Conservation (phyloP, 2,797 vertebrate genomes). For the Scyliorhinus canicula region DNA sequence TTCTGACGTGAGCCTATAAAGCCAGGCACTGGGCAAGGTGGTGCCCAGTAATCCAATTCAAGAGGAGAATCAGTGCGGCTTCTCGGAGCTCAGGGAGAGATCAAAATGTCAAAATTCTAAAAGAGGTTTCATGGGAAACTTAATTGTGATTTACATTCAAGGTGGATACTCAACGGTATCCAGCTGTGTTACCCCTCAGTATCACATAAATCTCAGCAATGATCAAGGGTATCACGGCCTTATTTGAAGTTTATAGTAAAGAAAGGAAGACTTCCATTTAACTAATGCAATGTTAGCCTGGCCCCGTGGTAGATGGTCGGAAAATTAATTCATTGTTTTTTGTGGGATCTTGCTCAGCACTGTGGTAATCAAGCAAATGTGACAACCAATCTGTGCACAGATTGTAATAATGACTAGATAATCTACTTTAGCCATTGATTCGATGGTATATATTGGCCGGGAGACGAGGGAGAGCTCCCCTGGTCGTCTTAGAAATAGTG, state of each 20-base stretch:
- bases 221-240: neutral
- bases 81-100: neutral
- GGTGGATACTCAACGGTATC: neutral
- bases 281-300: neutral
- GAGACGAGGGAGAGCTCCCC: no score
- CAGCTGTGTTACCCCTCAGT: neutral
- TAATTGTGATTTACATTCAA: neutral
- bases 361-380: no score
- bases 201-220: neutral
- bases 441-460: no score
- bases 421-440: no score
- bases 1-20: constrained; percentile 62
- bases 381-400: no score
- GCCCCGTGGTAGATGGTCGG: neutral
- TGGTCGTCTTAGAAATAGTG: no score
- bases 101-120: neutral
- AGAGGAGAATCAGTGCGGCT: neutral
- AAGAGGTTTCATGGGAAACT: no score
- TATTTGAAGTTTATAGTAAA: neutral
- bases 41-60: neutral
- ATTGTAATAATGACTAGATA: no score
- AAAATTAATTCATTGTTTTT: neutral
- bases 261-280: neutral
- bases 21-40: neutral
- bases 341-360: neutral